Percentiles rank a stretch among this genome's conserved stretches.
Conservation (phyloP, 1,140 invertebrate genomes). For the Idris sp. region DNA sequence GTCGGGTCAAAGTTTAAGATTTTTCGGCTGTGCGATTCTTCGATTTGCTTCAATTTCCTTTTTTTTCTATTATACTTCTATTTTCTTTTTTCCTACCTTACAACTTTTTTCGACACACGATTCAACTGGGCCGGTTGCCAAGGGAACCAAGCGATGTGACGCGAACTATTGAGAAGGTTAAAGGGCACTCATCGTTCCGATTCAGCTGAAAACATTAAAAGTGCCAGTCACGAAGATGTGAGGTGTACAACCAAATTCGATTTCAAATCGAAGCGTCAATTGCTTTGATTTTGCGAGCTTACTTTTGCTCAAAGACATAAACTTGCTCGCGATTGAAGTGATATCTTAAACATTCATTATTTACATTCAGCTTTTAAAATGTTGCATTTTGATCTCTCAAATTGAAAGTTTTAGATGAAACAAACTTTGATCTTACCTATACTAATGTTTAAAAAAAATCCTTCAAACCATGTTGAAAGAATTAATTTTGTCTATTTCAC, state of each 20-base stretch:
- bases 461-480: too few species aligned
- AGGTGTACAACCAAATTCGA: slow-evolving; percentile 62
- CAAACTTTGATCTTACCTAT: too few species aligned
- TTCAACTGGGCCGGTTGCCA: slow-evolving; percentile 76
- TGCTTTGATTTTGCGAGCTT: slow-evolving; percentile 54
- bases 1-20: slow-evolving; percentile 75
- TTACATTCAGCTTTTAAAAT: too few species aligned
- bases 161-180: slow-evolving; percentile 75
- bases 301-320: slow-evolving; percentile 35
- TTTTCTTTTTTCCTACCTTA: slow-evolving; percentile 65
- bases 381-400: too few species aligned
- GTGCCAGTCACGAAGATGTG: slow-evolving; percentile 62
- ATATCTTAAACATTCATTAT: too few species aligned
- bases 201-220: slow-evolving; percentile 63
- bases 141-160: slow-evolving; percentile 75
- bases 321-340: too few species aligned
- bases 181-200: slow-evolving; percentile 70
- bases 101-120: slow-evolving; percentile 74
- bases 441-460: too few species aligned
- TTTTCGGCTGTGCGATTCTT: slow-evolving; percentile 58
- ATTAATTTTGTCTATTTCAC: too few species aligned
- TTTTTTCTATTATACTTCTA: slow-evolving; percentile 54
- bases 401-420: too few species aligned
- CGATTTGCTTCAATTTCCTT: slow-evolving; percentile 20
- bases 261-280: slow-evolving; percentile 40